Evolutionary conservation across 1,140 invertebrate species (phyloP), one percentile per base, ranked within the genome.

Genomic region (Portunus trituberculatus): DNA sequence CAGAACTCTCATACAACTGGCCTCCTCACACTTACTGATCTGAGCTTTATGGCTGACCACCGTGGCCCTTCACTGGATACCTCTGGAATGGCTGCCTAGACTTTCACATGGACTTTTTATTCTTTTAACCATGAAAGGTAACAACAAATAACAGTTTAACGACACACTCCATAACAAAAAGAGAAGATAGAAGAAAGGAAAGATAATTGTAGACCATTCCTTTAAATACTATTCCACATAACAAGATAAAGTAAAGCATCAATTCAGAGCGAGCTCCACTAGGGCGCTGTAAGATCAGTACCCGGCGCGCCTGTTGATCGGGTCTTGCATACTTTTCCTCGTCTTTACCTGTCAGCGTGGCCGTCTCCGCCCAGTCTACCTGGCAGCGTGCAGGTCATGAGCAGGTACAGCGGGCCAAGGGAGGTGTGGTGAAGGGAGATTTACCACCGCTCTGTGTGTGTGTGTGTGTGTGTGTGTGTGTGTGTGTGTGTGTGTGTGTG

Each of bases 1-100:
- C 39, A 39, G 32, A 82, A 92, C 67, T n/a, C 67, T 25, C 67
- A 76, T 76, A 8, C 67, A n/a, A 76, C 20, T 25, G 67, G 67
- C 67, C 67, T 76, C 67, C 67, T 76, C 67, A 76, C 67, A 76
- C 67, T 76, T 76, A 76, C 67, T 76, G 67, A 76, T 76, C n/a
- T n/a, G 67, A 76, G 8, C 67, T 76, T 76, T 76, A 76, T 76
- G 67, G 67, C 8, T 25, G 67, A 76, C 12, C 67, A 20, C 25
- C 52, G 0, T n/a, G 67, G 12, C 16, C 20, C 6, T n/a, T 7
- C 20, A 76, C 67, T n/a, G 67, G 67, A 20, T 7, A 76, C 67
- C 20, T n/a, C 25, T 76, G 12, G n/a, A n/a, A n/a, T 20, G n/a
- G 67, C 8, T 76, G n/a, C 67, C 25, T 76, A 25, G 20, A n/a